These are phyloP conservation scores for Entomobrya proxima DNA, from an alignment of 2,888 invertebrate genomes.

Conservation along the genomic window DNA sequence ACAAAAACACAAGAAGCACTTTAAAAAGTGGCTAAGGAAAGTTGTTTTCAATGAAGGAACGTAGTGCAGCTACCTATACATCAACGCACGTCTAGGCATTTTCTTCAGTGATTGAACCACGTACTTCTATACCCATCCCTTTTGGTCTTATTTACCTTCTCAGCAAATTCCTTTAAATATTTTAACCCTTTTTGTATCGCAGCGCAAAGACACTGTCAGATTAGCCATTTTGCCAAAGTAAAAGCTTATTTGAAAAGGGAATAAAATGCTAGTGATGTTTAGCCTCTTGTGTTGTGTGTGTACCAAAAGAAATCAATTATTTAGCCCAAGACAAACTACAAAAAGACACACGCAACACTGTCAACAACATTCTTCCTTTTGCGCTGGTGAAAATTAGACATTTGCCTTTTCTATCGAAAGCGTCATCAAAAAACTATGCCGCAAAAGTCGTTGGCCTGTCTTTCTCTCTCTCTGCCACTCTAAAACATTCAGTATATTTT, in stretches of 20 bases:
- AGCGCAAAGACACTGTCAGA: no score
- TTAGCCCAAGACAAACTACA: conserved; percentile 13
- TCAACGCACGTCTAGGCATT: no score
- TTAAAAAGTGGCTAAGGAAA: no score
- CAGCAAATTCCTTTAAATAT: background rate
- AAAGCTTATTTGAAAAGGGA: background rate
- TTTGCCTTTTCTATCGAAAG: background rate
- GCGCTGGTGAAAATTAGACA: conserved; percentile 17
- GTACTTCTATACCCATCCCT: no score
- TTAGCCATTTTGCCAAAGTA: no score
- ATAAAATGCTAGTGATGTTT: no score
- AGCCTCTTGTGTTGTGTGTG: background rate
- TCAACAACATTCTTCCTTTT: background rate
- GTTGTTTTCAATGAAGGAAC: no score
- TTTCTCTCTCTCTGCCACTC: background rate
- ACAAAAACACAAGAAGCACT: no score
- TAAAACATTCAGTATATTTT: conserved; percentile 19
- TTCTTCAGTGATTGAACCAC: no score
- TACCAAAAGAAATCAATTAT: conserved; percentile 5
- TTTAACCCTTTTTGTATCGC: background rate
- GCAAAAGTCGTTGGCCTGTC: no score
- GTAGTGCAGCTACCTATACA: no score
- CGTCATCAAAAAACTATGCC: background rate
- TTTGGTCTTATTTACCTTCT: background rate
- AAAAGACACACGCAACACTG: background rate